Percentiles rank a stretch among this genome's conserved stretches.
Evolutionary conservation across 2,113 vertebrate genomes (phyloP).

Genomic region (Tachycineta bicolor): DNA sequence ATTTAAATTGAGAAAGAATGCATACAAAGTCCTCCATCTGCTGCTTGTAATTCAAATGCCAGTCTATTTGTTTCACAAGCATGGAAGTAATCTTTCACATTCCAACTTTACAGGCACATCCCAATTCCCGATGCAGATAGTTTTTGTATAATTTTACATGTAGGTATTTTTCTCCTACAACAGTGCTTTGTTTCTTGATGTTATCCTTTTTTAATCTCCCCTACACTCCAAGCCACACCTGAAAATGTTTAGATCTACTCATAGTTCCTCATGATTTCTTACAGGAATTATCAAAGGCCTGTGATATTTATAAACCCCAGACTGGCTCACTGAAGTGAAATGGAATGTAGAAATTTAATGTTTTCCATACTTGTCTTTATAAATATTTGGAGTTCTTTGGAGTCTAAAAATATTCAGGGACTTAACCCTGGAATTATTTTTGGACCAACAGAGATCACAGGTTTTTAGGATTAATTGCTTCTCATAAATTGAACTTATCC

Average conservation of each 20-base stretch:
- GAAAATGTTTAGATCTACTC: neutral
- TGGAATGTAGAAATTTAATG: neutral
- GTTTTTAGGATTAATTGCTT: slow-evolving; percentile 56
- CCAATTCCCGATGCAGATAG: neutral
- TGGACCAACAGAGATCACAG: neutral
- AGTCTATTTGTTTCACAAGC: neutral
- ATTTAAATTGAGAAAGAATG: slow-evolving; percentile 27
- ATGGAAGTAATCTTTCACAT: neutral
- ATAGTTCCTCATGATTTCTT: neutral
- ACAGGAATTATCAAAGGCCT: neutral
- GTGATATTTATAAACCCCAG: neutral
- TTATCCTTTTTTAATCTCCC: neutral
- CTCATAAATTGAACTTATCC: slow-evolving; percentile 65
- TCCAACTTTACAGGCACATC: neutral
- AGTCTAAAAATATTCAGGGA: neutral
- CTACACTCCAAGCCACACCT: neutral
- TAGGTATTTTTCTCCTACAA: neutral
- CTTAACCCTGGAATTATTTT: neutral
- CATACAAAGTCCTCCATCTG: neutral
- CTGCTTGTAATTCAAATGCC: neutral
- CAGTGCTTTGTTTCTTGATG: neutral
- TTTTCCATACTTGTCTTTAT: neutral
- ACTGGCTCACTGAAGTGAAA: neutral
- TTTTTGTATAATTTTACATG: neutral
- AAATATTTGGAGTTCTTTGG: neutral